Percentiles rank a stretch among this genome's conserved stretches.
Evolutionary conservation across 2,888 invertebrate genomes (phyloP).

Genomic region (Netelia inedita): DNA sequence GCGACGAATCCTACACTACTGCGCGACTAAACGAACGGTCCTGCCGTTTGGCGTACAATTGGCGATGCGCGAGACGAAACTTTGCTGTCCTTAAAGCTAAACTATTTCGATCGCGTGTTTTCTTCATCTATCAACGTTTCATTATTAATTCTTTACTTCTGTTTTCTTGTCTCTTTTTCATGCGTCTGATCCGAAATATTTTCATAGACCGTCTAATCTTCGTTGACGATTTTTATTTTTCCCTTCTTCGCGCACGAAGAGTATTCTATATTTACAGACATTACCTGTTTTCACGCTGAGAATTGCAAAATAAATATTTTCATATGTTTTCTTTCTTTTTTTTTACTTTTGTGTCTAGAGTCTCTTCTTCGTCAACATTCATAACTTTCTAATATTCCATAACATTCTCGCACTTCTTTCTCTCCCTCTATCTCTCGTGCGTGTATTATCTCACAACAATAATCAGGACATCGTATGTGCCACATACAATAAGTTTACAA

Average conservation of each 20-base stretch:
- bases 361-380: slow-evolving; percentile 57
- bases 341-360: slow-evolving; percentile 27
- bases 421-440: slow-evolving; percentile 31
- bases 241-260: slow-evolving; percentile 2
- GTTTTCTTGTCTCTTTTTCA: slow-evolving; percentile 13
- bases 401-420: slow-evolving; percentile 40
- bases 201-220: neutral
- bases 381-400: slow-evolving; percentile 47
- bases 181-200: slow-evolving; percentile 1
- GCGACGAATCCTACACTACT: slow-evolving; percentile 32
- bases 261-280: slow-evolving; percentile 49
- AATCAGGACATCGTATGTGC: slow-evolving; percentile 46
- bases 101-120: slow-evolving; percentile 31
- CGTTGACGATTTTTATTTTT: slow-evolving; percentile 11
- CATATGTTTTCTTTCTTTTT: slow-evolving; percentile 42
- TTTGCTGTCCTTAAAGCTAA: slow-evolving; percentile 45
- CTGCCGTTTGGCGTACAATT: slow-evolving; percentile 64
- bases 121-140: slow-evolving; percentile 17
- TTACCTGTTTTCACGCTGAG: slow-evolving; percentile 48
- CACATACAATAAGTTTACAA: slow-evolving; percentile 69
- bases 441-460: slow-evolving; percentile 36
- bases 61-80: slow-evolving; percentile 47
- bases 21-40: slow-evolving; percentile 65
- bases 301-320: slow-evolving; percentile 70
- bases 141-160: neutral